Evolutionary conservation across 2,797 vertebrate genomes (phyloP).

Genomic region (Sebastes diaconus): DNA sequence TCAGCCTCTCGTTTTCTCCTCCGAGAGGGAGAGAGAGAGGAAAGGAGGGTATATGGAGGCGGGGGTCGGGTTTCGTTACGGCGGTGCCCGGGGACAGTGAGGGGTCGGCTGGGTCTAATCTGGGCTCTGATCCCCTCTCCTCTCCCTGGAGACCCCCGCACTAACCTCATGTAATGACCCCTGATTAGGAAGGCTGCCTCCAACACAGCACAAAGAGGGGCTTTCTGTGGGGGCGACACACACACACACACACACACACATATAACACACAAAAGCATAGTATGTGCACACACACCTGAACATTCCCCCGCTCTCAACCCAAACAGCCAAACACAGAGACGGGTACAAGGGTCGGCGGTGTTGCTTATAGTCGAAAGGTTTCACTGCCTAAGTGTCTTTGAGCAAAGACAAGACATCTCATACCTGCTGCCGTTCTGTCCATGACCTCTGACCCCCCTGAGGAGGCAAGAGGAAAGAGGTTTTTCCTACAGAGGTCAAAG

Average conservation of each 20-base stretch:
- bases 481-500: neutral
- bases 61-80: conserved; percentile 58
- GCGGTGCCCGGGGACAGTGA: conserved; percentile 59
- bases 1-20: conserved; percentile 43
- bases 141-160: conserved; percentile 68
- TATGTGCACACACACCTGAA: conserved; percentile 44
- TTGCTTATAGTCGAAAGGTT: neutral
- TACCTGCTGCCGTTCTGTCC: neutral
- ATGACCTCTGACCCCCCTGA: conserved; percentile 4
- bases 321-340: neutral
- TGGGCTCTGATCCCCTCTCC: conserved; percentile 74
- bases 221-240: conserved; percentile 68
- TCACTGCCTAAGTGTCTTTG: neutral
- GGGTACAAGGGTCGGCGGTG: neutral
- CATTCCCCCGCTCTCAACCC: neutral
- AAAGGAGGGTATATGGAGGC: neutral
- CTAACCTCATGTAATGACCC: conserved; percentile 81
- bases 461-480: neutral
- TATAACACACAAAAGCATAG: neutral
- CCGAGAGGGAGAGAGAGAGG: neutral
- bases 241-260: conserved; percentile 37
- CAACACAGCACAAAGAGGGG: conserved; percentile 74
- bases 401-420: neutral
- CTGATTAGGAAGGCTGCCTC: conserved; percentile 79
- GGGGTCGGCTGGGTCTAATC: conserved; percentile 75